Conservation (phyloP, 2,113 vertebrate species). For the Anhinga rufa region DNA sequence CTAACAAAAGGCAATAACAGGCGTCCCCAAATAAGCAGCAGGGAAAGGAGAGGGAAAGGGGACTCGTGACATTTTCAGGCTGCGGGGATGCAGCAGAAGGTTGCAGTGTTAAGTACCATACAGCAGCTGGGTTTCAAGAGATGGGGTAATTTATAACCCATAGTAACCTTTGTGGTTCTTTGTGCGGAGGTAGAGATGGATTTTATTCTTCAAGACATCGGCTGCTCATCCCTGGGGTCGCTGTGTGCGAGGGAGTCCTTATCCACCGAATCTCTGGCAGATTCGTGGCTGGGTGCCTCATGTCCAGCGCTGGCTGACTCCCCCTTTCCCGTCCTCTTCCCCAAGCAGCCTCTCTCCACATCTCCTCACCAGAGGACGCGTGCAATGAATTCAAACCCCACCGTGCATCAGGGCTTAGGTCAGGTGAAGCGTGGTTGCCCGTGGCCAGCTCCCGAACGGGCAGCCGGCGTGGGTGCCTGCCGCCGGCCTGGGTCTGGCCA, state of each 20-base stretch:
- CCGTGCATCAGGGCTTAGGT: not conserved
- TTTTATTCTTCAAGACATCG: not conserved
- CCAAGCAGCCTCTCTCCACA: too few relatives aligned
- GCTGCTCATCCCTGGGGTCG: not conserved
- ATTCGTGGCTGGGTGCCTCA: not conserved
- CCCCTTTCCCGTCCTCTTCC: not conserved
- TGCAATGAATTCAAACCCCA: not conserved
- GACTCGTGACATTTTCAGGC: not conserved
- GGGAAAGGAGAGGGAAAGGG: not conserved
- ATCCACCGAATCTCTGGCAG: rapidly evolving
- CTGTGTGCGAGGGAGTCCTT: not conserved
- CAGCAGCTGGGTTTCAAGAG: not conserved
- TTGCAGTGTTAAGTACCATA: not conserved
- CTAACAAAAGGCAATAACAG: not conserved
- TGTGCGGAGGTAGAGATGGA: not conserved
- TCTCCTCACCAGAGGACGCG: not conserved
- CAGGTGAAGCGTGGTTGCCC: not conserved
- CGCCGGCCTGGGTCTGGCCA: rapidly evolving
- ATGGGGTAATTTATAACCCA: not conserved
- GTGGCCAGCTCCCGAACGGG: not conserved
- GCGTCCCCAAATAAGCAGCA: not conserved
- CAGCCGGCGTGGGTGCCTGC: rapidly evolving
- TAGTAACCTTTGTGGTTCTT: not conserved
- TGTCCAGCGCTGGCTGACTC: not conserved
- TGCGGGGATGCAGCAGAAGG: not conserved